These are phyloP conservation scores for Chrysotoxum bicinctum DNA, from an alignment of 2,888 invertebrate species.

Conservation along the genomic window DNA sequence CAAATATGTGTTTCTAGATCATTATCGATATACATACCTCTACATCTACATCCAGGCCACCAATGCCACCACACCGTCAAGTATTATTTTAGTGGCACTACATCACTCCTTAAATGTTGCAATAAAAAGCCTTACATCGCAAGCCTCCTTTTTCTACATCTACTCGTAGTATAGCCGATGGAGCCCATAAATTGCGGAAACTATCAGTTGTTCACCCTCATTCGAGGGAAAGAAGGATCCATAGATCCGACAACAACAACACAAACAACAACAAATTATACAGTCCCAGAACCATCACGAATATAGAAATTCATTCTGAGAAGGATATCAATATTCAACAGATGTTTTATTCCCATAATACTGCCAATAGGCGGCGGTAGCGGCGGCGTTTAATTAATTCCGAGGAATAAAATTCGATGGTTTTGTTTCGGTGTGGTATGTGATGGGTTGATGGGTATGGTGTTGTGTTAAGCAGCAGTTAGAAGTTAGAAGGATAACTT, in stretches of 20 bases:
- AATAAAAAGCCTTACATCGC: constrained; percentile 21
- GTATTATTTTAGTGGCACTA: constrained; percentile 15
- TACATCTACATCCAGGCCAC: neutral
- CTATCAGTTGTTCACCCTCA: constrained; percentile 25
- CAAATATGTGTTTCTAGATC: constrained; percentile 30
- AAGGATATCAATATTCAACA: constrained; percentile 64
- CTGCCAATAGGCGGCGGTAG: constrained; percentile 36
- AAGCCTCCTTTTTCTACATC: neutral
- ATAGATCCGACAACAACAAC: neutral
- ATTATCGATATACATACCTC: constrained; percentile 10
- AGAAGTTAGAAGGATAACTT: constrained; percentile 15
- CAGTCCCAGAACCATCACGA: constrained; percentile 5
- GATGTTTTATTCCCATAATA: constrained; percentile 58
- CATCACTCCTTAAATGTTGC: constrained; percentile 25
- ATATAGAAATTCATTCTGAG: constrained; percentile 31
- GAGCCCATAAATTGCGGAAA: constrained; percentile 26
- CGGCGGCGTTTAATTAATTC: constrained; percentile 61
- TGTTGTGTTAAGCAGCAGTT: constrained; percentile 17
- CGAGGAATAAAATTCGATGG: constrained; percentile 19
- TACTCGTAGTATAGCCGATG: neutral
- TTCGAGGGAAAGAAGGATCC: constrained; percentile 9
- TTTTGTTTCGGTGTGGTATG: neutral
- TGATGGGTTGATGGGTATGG: neutral
- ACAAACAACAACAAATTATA: constrained; percentile 15
- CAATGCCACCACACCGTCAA: neutral